A percentile compares a stretch with the other conserved stretches of the same genome.
These are phyloP conservation scores for Mechanitis mazaeus DNA, from an alignment of 2,888 invertebrate species.

Conservation along the genomic window DNA sequence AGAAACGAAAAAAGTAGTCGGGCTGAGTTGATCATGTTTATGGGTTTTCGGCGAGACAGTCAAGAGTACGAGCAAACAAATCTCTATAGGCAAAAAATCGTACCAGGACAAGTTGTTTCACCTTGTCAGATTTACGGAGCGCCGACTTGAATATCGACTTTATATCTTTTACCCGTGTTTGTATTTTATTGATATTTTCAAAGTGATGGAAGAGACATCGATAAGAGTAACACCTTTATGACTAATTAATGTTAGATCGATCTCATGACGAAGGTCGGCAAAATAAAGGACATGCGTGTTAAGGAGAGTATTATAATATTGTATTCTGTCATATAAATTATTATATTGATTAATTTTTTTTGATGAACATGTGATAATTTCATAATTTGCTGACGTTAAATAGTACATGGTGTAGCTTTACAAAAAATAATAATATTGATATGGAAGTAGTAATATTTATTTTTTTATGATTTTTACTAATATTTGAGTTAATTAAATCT, in stretches of 20 bases:
- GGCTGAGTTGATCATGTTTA: conserved; percentile 71
- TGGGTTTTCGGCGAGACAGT: conserved; percentile 73
- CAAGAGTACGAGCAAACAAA: conserved; percentile 70
- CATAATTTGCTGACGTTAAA: too few species aligned
- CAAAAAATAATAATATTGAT: too few species aligned
- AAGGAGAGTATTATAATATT: too few species aligned
- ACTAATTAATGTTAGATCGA: conserved; percentile 6
- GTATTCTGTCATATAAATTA: too few species aligned
- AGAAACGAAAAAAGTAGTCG: conserved; percentile 70
- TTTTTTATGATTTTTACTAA: too few species aligned
- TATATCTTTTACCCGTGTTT: conserved; percentile 17
- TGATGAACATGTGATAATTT: too few species aligned
- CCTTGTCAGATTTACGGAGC: conserved; percentile 69
- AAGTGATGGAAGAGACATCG: conserved; percentile 8
- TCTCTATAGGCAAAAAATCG: conserved; percentile 74
- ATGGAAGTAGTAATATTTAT: too few species aligned
- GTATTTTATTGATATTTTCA: conserved; percentile 10
- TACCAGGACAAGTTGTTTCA: conserved; percentile 72
- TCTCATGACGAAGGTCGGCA: conserved; percentile 3
- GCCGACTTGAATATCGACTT: conserved; percentile 16
- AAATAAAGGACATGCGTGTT: too few species aligned
- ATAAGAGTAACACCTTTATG: conserved; percentile 15
- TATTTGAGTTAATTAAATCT: too few species aligned
- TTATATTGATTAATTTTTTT: too few species aligned
- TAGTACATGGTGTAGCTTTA: too few species aligned